These are phyloP conservation scores for Drosophila mettleri DNA, from an alignment of 2,888 invertebrate species.

Conservation along the genomic window DNA sequence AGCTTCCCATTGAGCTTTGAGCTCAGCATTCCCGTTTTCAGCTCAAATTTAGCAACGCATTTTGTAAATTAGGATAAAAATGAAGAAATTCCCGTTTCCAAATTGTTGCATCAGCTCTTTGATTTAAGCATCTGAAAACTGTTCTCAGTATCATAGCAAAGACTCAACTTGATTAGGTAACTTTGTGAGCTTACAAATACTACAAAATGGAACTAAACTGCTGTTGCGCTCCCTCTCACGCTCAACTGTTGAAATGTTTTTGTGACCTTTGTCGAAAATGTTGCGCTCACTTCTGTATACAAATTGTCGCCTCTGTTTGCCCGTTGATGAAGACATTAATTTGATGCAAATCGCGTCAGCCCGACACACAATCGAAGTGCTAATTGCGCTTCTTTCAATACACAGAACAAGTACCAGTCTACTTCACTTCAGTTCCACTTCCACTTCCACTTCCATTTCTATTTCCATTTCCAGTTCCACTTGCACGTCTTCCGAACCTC, in stretches of 20 bases:
- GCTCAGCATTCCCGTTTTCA: too few species aligned
- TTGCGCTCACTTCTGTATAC: not conserved
- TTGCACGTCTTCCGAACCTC: not conserved
- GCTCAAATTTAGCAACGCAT: too few species aligned
- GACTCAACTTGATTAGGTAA: slow-evolving; percentile 26
- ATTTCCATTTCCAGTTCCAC: not conserved
- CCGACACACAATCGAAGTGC: slow-evolving; percentile 81
- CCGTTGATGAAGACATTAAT: slow-evolving; percentile 77
- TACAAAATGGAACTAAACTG: slow-evolving; percentile 18
- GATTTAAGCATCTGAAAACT: not conserved
- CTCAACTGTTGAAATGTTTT: slow-evolving; percentile 2
- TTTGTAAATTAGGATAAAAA: too few species aligned
- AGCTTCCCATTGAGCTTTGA: too few species aligned
- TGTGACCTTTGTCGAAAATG: slow-evolving; percentile 22
- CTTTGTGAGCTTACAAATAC: not conserved
- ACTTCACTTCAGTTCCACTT: too few species aligned
- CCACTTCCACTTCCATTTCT: not conserved
- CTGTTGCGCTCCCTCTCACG: not conserved
- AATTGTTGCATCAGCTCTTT: not conserved
- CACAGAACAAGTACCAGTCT: slow-evolving; percentile 18
- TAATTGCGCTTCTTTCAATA: slow-evolving; percentile 82
- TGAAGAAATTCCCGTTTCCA: not conserved
- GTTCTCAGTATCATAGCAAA: not conserved
- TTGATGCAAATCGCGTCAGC: slow-evolving; percentile 79
- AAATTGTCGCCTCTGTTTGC: slow-evolving; percentile 42